A percentile compares a stretch with the other conserved stretches of the same genome.
phyloP scores from a whole-genome alignment of 2,888 invertebrate genomes.

The Deladenus siricidicola region DNA sequence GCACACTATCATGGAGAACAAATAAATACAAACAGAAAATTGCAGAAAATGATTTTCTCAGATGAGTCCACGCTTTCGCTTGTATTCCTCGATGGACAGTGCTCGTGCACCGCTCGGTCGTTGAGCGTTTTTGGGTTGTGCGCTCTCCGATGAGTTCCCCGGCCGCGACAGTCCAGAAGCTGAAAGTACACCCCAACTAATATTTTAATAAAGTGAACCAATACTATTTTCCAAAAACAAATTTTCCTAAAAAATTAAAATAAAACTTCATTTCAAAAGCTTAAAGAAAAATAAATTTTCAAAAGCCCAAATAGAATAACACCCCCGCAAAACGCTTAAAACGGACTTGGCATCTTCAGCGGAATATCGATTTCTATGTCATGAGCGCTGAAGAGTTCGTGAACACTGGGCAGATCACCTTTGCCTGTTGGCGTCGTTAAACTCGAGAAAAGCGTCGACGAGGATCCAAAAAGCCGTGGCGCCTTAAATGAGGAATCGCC shows the following conservation, averaged over 20 bases:
- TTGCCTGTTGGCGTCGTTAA: not conserved
- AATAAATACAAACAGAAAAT: too few species aligned
- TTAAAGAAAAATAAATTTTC: too few species aligned
- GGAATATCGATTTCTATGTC: constrained; percentile 94
- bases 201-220: not conserved
- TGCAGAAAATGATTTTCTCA: too few species aligned
- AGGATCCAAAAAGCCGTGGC: not conserved
- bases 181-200: not conserved
- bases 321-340: not conserved
- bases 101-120: constrained; percentile 11
- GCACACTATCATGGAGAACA: too few species aligned
- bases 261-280: too few species aligned
- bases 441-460: not conserved
- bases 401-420: constrained; percentile 30
- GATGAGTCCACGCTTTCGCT: constrained; percentile 15
- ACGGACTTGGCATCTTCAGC: constrained; percentile 54
- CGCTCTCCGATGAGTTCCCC: not conserved
- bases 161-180: constrained; percentile 7
- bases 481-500: not conserved
- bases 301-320: not conserved
- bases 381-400: constrained; percentile 66
- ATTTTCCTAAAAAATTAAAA: too few species aligned
- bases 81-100: constrained; percentile 19
- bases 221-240: too few species aligned
- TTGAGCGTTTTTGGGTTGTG: not conserved